Evolutionary conservation across 1,140 invertebrate genomes (phyloP).

Genomic region (Bombus sibiricus): DNA sequence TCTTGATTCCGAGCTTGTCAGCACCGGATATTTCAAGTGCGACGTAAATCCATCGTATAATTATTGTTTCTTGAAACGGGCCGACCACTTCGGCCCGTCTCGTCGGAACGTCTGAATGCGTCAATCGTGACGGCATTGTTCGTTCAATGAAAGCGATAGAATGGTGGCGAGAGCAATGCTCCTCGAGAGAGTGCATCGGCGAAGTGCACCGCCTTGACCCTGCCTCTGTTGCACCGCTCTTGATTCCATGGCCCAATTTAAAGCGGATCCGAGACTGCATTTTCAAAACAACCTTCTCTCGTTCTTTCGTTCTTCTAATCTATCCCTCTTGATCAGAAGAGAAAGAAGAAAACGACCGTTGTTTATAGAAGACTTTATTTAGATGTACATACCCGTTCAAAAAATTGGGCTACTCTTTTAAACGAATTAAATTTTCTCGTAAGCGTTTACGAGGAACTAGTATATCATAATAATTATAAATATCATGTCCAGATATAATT

Average conservation of each 20-base stretch:
- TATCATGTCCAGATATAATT: too few relatives aligned
- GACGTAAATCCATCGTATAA: conserved; percentile 50
- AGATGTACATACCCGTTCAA: not conserved
- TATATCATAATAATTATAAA: too few relatives aligned
- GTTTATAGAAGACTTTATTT: not conserved
- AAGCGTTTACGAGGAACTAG: too few relatives aligned
- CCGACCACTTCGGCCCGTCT: conserved; percentile 49
- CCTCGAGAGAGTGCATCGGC: conserved; percentile 55
- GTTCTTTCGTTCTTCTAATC: not conserved
- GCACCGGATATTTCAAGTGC: conserved; percentile 48
- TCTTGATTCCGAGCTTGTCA: not conserved
- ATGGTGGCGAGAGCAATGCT: conserved; percentile 51
- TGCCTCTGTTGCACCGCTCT: conserved; percentile 16
- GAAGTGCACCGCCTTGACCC: conserved; percentile 54
- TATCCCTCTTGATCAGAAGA: not conserved
- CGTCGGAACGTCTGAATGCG: conserved; percentile 52
- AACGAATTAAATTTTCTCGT: too few relatives aligned
- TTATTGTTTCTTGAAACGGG: conserved; percentile 48
- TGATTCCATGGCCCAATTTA: conserved; percentile 43
- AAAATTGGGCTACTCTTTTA: too few relatives aligned
- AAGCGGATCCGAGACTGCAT: not conserved
- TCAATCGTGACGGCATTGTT: conserved; percentile 66
- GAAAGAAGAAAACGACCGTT: not conserved
- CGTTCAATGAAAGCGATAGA: conserved; percentile 50
- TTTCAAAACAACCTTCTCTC: not conserved